Evolutionary conservation across 2,888 invertebrate species (phyloP), one percentile per base, ranked within the genome.

Genomic region (Steromphala cineraria): DNA sequence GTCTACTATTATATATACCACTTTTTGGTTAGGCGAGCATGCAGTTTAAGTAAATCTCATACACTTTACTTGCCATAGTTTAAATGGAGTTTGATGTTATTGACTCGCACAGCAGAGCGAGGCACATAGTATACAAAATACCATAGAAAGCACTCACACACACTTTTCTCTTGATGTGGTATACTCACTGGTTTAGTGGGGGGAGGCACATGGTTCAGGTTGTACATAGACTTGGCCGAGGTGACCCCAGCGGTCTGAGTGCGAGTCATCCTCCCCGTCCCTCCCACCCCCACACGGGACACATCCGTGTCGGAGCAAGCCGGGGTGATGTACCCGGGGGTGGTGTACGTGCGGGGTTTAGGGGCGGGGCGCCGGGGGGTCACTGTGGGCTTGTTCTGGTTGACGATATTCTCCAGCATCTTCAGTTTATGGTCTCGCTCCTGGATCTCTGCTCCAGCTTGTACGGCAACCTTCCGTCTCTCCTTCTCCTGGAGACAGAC

Each of bases 371-470:
- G 84, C 1, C 81, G 79, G 0, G 85, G 84, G 7, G 85, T 81
- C 17, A 80, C 78, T 8, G 53, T 53, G 53, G 52, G 13, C 1
- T 81, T 83, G 15, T 84, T 86, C 15, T 86, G 85, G 80, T 92
- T 91, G 40, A 93, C 85, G 52, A 93, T 92, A 80, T 89, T 89
- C 28, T 88, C 89, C 81, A 93, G 85, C 83, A 91, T 85, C 75
- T 90, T 89, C 75, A 93, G 83, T 76, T 91, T 93, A 40, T 90
- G 89, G 76, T 93, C 90, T 78, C 91, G 91, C 76, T 90, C 89
- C 75, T 86, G 83, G 28, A 93, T 82, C 67, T 88, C 87, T 7
- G 86, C 87, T 19, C 86, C 88, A 28, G 89, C 86, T 67, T 92
- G 89, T 10, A 85, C 84, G 31, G 92, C 90, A 81, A 90, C 85